These are phyloP conservation scores for Ichneumon xanthorius DNA, from an alignment of 2,888 invertebrate genomes.

Conservation along the genomic window DNA sequence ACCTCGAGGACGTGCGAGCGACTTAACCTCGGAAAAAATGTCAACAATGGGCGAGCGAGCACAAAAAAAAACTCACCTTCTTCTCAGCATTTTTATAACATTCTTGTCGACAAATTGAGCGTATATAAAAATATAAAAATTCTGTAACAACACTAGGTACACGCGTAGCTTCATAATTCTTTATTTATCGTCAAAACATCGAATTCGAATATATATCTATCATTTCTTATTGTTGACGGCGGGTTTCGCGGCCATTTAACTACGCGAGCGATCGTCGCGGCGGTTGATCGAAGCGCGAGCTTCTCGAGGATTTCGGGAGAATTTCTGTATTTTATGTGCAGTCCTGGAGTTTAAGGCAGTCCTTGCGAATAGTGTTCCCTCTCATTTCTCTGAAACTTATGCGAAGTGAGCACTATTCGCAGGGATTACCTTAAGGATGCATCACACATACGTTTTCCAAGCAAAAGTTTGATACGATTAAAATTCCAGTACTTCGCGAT, in stretches of 20 bases:
- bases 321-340: too few relatives aligned
- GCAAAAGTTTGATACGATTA: too few relatives aligned
- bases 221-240: constrained; percentile 73
- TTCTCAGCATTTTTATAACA: constrained; percentile 52
- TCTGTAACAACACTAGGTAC: constrained; percentile 79
- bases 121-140: constrained; percentile 79
- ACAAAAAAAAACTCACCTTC: constrained; percentile 50
- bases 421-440: too few relatives aligned
- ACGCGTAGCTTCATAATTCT: constrained; percentile 80
- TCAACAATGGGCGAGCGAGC: constrained; percentile 31
- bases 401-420: too few relatives aligned
- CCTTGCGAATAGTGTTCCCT: too few relatives aligned
- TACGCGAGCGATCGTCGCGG: constrained; percentile 22
- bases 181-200: constrained; percentile 77
- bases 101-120: constrained; percentile 60
- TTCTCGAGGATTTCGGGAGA: neutral
- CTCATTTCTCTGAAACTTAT: too few relatives aligned
- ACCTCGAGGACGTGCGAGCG: constrained; percentile 34
- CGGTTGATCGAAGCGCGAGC: neutral
- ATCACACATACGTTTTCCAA: too few relatives aligned
- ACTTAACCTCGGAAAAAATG: constrained; percentile 62
- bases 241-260: constrained; percentile 67
- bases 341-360: too few relatives aligned
- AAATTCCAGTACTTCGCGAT: too few relatives aligned
- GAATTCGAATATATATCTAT: constrained; percentile 72